Conservation (phyloP, 2,888 invertebrate genomes). For the Rhamnusium bicolor region DNA sequence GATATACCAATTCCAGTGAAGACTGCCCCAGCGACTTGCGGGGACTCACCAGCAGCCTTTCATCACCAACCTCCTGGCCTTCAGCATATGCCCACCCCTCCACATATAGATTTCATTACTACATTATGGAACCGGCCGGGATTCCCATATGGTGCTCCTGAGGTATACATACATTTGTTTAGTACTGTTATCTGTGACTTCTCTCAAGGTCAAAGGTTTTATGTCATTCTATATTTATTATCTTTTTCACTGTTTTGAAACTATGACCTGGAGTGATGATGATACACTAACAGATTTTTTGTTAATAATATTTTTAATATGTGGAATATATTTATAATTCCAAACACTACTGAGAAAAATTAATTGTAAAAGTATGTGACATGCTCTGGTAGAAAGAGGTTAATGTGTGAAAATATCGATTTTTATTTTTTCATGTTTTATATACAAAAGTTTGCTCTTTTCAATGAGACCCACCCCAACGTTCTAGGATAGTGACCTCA, state of each 20-base stretch:
- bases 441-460: too few species aligned
- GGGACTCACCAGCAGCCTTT: conserved; percentile 54
- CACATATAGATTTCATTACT: conserved; percentile 59
- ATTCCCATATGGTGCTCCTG: conserved; percentile 65
- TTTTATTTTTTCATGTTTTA: too few species aligned
- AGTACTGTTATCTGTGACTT: neutral
- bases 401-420: too few species aligned
- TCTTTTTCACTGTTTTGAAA: neutral
- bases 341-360: too few species aligned
- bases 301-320: too few species aligned
- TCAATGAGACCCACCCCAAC: too few species aligned
- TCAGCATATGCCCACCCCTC: conserved; percentile 58
- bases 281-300: too few species aligned
- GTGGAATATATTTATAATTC: too few species aligned
- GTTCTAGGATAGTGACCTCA: too few species aligned
- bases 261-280: neutral
- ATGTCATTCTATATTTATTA: neutral
- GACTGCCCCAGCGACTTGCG: conserved; percentile 53
- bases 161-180: conserved; percentile 55
- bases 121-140: conserved; percentile 63
- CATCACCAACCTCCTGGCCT: conserved; percentile 62
- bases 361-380: too few species aligned
- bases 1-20: conserved; percentile 58
- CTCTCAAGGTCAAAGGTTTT: neutral
- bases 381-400: too few species aligned